Percentiles rank a stretch among this genome's conserved stretches.
Evolutionary conservation across 1,140 invertebrate species (phyloP).

Genomic region (Helicoverpa zea): DNA sequence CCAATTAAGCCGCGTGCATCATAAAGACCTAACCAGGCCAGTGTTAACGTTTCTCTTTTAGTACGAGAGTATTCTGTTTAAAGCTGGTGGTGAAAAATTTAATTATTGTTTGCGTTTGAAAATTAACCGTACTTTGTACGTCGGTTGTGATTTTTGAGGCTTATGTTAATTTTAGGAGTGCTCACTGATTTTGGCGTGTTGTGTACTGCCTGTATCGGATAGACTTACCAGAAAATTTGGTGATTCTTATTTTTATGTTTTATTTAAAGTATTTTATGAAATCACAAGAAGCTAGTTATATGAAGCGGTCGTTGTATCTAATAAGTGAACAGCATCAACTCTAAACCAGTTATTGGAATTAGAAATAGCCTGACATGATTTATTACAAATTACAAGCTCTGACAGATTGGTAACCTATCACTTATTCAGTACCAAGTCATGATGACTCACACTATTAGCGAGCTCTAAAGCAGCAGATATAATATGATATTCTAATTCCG

Average conservation of each 20-base stretch:
- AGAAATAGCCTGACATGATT: slow-evolving; percentile 11
- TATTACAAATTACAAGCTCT: neutral
- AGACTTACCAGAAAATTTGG: neutral
- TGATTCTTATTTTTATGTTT: too few species aligned
- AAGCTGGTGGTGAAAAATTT: slow-evolving; percentile 28
- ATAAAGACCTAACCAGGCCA: slow-evolving; percentile 45
- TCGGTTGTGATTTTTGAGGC: neutral
- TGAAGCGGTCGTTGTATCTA: neutral
- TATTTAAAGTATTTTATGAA: too few species aligned
- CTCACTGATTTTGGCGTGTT: slow-evolving; percentile 9
- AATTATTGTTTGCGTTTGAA: slow-evolving; percentile 37
- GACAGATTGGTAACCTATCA: slow-evolving; percentile 23
- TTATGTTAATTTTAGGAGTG: neutral
- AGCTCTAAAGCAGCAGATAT: slow-evolving; percentile 6
- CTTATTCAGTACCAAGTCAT: slow-evolving; percentile 20
- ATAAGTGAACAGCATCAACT: slow-evolving; percentile 5
- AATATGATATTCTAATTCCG: neutral
- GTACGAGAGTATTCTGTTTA: slow-evolving; percentile 28
- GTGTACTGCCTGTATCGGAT: neutral
- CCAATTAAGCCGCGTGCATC: slow-evolving; percentile 63
- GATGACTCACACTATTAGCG: slow-evolving; percentile 5
- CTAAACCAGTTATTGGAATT: slow-evolving; percentile 11
- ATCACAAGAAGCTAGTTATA: neutral
- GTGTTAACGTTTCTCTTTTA: slow-evolving; percentile 44
- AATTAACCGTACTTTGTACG: slow-evolving; percentile 18